These are phyloP conservation scores for Trichechus manatus DNA, from an alignment of 2,113 vertebrate species.

Conservation along the genomic window DNA sequence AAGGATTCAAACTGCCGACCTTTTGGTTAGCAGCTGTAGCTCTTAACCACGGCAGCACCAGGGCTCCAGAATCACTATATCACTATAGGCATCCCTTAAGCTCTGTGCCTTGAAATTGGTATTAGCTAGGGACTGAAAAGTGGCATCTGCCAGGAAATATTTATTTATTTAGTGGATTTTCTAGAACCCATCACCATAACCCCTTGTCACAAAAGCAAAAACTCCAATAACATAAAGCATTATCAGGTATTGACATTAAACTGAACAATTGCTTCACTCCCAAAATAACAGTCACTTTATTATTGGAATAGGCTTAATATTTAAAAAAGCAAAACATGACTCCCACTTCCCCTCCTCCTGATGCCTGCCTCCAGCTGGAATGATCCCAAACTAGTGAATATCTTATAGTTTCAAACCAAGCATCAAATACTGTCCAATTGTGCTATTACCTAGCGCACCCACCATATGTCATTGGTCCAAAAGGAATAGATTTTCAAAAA, in stretches of 20 bases:
- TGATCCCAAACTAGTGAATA: not conserved
- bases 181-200: constrained; percentile 56
- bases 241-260: not conserved
- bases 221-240: constrained; percentile 59
- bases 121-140: constrained; percentile 71
- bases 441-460: not conserved
- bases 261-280: not conserved
- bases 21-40: too few relatives aligned
- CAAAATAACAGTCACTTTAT: constrained; percentile 21
- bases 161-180: constrained; percentile 76
- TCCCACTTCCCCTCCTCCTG: not conserved
- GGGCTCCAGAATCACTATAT: too few relatives aligned
- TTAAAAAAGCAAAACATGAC: constrained; percentile 40
- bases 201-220: constrained; percentile 50
- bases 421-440: not conserved
- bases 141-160: constrained; percentile 75
- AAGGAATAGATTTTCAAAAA: constrained; percentile 45
- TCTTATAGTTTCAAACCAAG: not conserved
- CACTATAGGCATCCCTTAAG: constrained; percentile 68
- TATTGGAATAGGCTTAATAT: constrained; percentile 64
- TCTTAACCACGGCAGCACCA: too few relatives aligned
- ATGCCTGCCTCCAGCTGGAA: not conserved
- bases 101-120: constrained; percentile 44
- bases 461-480: not conserved
- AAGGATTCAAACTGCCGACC: too few relatives aligned